phyloP scores from a whole-genome alignment of 2,888 invertebrate genomes.

The Conops quadrifasciatus region DNA sequence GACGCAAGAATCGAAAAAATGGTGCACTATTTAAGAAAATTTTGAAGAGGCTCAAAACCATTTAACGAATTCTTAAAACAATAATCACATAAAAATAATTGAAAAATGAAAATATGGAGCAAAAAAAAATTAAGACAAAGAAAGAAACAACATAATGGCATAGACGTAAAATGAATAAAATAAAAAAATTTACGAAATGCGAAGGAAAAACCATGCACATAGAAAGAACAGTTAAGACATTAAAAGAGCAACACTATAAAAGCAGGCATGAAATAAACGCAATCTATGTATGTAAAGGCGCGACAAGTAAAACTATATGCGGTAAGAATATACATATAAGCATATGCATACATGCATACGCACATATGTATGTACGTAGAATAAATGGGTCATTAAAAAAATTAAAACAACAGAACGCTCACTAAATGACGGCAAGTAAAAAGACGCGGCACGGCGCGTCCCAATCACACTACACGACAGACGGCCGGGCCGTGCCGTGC shows the following conservation, averaged over 20 bases:
- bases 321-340: neutral
- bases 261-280: neutral
- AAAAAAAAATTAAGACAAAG: neutral
- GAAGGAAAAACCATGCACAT: no score
- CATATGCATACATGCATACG: neutral
- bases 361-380: neutral
- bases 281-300: neutral
- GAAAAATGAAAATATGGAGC: neutral
- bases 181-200: no score
- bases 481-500: neutral
- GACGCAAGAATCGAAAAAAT: no score
- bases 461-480: neutral
- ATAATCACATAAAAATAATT: no score
- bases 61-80: no score
- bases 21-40: no score
- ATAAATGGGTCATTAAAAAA: constrained; percentile 11
- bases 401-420: neutral
- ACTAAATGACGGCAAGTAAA: neutral
- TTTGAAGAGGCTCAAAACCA: no score
- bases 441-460: neutral
- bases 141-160: neutral
- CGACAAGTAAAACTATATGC: neutral
- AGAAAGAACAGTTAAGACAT: neutral
- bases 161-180: neutral
- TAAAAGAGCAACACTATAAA: neutral